phyloP scores from a whole-genome alignment of 2,888 invertebrate genomes.

The Leuctra nigra region DNA sequence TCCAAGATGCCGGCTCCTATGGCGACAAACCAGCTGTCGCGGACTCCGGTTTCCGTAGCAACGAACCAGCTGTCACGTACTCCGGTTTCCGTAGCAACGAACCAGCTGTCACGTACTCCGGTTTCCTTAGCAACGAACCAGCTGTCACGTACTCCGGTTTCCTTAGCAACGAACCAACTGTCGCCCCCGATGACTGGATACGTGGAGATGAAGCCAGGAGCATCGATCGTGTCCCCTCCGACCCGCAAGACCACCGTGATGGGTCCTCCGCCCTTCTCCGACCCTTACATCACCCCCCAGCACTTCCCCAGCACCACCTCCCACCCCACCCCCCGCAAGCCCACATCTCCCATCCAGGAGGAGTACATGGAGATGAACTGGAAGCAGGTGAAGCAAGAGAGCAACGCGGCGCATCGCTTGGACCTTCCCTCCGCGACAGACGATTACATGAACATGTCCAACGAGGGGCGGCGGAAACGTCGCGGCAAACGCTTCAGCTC shows the following conservation, averaged over 20 bases:
- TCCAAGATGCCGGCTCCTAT: too few relatives aligned
- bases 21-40: constrained; percentile 22
- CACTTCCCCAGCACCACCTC: constrained; percentile 32
- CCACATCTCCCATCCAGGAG: constrained; percentile 27
- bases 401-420: constrained; percentile 25
- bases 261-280: constrained; percentile 33
- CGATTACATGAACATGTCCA: constrained; percentile 50
- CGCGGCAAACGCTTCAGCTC: constrained; percentile 43
- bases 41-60: neutral
- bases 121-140: too few relatives aligned
- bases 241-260: too few relatives aligned
- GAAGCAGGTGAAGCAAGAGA: constrained; percentile 27
- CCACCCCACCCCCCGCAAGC: constrained; percentile 18
- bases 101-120: constrained; percentile 43
- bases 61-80: neutral
- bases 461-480: constrained; percentile 36
- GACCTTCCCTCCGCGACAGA: constrained; percentile 42
- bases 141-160: too few relatives aligned
- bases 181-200: too few relatives aligned
- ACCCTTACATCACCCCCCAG: constrained; percentile 36
- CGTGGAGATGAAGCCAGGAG: constrained; percentile 33
- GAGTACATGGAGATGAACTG: constrained; percentile 27
- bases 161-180: too few relatives aligned
- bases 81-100: constrained; percentile 30
- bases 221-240: neutral